Base-by-base conservation (phyloP, 2,113 vertebrate genomes). In the Oryzias melastigma region DNA sequence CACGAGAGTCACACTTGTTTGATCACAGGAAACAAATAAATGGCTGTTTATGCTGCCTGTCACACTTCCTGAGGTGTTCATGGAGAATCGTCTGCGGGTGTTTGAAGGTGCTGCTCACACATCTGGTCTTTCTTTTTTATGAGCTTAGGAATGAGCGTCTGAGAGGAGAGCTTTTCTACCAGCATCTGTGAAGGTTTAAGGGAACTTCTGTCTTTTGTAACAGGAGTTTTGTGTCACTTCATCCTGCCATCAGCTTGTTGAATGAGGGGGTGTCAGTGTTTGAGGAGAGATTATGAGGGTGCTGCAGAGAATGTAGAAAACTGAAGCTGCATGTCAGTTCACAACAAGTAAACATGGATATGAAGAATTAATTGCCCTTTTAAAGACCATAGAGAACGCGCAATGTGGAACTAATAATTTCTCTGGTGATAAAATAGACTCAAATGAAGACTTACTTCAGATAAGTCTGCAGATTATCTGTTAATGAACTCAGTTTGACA, bases 21-120 rank as follows among this genome's bases (percentile, higher is more conserved):
- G 41, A 58, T 65, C 57, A 63, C 77, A 71, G 80, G 63, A 84
- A 83, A 79, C 77, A 69, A 76, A 82, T 82, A 73, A 80, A 80
- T 55, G 2, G 20, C 48, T 72, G 51, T 82, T 88, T 72, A 68
- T 55, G 53, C 62, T 52, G 68, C 58, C 77, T 83, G 75, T 71
- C 20, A 25, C 20, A 65, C 76, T 59, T 84, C 80, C 73, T 75
- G 71, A 66, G 51, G 61, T 59, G 61, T 58, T 77, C 51, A 20
- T 40, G 58, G 55, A 62, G 53, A 48, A 42, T 17, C 8, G 7
- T 10, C 58, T 7, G 0, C 10, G 52, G 48, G 47, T 7, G 7
- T 68, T 81, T 78, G 56, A 82, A 75, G 68, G 78, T 1, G 45
- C 42, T 14, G 52, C 66, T 68, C 72, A 74, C 17, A 47, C 77